Percentiles rank a stretch among this genome's conserved stretches.
These are phyloP conservation scores for Xylota sylvarum DNA, from an alignment of 2,888 invertebrate genomes.

Conservation along the genomic window DNA sequence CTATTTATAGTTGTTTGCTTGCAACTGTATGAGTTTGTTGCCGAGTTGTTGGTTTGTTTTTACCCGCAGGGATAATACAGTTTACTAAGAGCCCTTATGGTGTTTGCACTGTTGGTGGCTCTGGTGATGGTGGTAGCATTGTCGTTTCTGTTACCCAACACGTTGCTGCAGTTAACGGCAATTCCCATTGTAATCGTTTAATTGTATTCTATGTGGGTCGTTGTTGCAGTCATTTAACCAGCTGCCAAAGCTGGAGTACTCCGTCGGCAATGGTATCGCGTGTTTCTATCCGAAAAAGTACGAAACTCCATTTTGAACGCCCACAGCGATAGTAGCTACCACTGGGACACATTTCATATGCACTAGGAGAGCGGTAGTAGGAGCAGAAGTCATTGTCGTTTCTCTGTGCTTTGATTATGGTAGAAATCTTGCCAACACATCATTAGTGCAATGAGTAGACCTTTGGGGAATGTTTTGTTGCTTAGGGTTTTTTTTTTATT, in stretches of 20 bases:
- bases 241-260: slow-evolving; percentile 12
- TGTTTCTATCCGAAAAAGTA: slow-evolving; percentile 57
- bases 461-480: slow-evolving; percentile 35
- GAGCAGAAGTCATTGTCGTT: slow-evolving; percentile 33
- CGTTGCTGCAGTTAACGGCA: slow-evolving; percentile 59
- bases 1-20: slow-evolving; percentile 52
- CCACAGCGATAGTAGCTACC: slow-evolving; percentile 56
- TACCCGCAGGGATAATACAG: slow-evolving; percentile 49
- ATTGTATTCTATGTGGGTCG: slow-evolving; percentile 72
- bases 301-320: slow-evolving; percentile 49
- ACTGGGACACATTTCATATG: slow-evolving; percentile 47
- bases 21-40: slow-evolving; percentile 42
- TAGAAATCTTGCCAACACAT: slow-evolving; percentile 61
- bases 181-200: slow-evolving; percentile 71
- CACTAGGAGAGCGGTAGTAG: not conserved
- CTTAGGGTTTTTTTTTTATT: not conserved
- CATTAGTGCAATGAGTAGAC: slow-evolving; percentile 67
- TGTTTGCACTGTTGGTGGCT: not conserved
- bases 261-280: slow-evolving; percentile 40
- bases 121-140: not conserved
- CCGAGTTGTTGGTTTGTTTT: slow-evolving; percentile 51
- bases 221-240: slow-evolving; percentile 72
- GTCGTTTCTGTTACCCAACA: not conserved
- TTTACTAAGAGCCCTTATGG: slow-evolving; percentile 33
- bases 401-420: slow-evolving; percentile 46